phyloP scores from a whole-genome alignment of 1,140 invertebrate genomes.

The Lethocerus indicus region DNA sequence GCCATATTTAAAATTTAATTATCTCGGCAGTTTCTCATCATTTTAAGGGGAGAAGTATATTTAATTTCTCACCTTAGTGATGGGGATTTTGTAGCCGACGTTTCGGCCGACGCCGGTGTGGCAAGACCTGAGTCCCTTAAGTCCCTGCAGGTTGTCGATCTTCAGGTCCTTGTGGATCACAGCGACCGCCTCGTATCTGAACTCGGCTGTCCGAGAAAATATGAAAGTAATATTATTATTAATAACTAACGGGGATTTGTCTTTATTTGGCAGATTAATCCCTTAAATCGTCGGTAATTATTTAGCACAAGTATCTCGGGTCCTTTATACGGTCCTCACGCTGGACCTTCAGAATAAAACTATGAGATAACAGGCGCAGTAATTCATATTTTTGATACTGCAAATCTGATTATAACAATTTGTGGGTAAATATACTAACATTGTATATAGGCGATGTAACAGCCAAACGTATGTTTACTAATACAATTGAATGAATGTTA shows the following conservation, averaged over 20 bases:
- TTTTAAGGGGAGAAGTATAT: background rate
- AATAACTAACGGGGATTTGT: background rate
- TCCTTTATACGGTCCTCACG: slow-evolving; percentile 33
- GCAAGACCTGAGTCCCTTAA: slow-evolving; percentile 56
- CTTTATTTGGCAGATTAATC: background rate
- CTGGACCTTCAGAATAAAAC: background rate
- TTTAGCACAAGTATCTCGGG: too few relatives aligned
- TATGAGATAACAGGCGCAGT: too few relatives aligned
- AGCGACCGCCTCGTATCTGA: slow-evolving; percentile 59
- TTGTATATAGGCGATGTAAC: background rate
- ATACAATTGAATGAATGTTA: background rate
- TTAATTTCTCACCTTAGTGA: slow-evolving; percentile 23
- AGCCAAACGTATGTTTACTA: background rate
- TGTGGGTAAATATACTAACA: background rate
- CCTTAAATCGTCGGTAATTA: too few relatives aligned
- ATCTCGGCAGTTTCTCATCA: background rate
- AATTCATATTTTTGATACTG: background rate
- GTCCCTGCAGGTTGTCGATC: slow-evolving; percentile 39
- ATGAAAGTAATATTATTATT: background rate
- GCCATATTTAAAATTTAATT: slow-evolving; percentile 26
- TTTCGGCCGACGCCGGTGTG: slow-evolving; percentile 63
- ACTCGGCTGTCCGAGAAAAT: slow-evolving; percentile 32
- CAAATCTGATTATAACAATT: background rate
- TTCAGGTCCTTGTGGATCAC: slow-evolving; percentile 49
- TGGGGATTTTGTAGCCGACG: slow-evolving; percentile 50